A percentile compares a stretch with the other conserved stretches of the same genome.
phyloP scores from a whole-genome alignment of 64 coral and sea anemone species.

The Montipora cactus region DNA sequence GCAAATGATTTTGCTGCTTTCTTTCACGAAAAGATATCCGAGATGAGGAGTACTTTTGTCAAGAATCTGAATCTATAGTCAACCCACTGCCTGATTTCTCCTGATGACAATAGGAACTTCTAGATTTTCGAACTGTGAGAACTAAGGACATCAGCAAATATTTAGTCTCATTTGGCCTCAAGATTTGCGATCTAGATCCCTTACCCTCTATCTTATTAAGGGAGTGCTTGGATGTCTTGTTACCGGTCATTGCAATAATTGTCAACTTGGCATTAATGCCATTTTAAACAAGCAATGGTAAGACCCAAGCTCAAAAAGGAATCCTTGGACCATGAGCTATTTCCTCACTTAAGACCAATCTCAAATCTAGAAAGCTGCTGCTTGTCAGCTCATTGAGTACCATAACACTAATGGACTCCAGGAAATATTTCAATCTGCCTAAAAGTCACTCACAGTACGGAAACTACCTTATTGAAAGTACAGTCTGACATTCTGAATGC shows the following conservation, averaged over 20 bases:
- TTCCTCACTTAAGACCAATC: constrained; percentile 35
- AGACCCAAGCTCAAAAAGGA: constrained; percentile 64
- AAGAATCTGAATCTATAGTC: not conserved
- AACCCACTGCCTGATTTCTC: not conserved
- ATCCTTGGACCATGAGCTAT: constrained; percentile 1
- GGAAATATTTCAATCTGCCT: constrained; percentile 32
- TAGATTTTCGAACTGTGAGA: not conserved
- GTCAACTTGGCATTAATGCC: constrained; percentile 16
- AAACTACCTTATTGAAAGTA: constrained; percentile 41
- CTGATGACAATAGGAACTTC: constrained; percentile 5
- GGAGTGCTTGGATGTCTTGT: constrained; percentile 16
- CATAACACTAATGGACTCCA: constrained; percentile 25
- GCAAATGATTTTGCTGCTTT: too few species aligned
- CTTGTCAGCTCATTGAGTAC: constrained; percentile 34
- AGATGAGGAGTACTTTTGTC: not conserved
- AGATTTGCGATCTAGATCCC: constrained; percentile 40
- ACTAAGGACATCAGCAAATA: not conserved
- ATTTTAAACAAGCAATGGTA: constrained; percentile 53
- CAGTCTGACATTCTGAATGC: constrained; percentile 28
- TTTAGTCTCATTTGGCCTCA: not conserved
- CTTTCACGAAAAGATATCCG: too few species aligned
- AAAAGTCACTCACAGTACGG: constrained; percentile 35
- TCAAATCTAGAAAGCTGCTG: constrained; percentile 56
- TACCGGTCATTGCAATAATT: constrained; percentile 45
- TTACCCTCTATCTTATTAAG: constrained; percentile 11